A percentile compares a stretch with the other conserved stretches of the same genome.
Conservation (phyloP, 2,888 invertebrate genomes). For the Drosophila lutescens region DNA sequence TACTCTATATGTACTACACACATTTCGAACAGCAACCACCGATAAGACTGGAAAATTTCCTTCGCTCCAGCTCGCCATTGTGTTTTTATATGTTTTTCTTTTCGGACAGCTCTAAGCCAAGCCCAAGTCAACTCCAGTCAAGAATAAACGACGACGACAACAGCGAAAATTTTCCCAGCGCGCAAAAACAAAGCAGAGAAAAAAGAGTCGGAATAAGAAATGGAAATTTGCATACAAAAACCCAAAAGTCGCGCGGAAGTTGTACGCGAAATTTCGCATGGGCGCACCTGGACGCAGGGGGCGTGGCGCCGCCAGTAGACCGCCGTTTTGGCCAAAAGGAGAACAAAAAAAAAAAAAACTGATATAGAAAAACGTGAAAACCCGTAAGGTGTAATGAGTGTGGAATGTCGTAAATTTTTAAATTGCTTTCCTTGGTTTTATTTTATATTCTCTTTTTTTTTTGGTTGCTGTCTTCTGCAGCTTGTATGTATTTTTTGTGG, state of each 20-base stretch:
- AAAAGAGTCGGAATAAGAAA: conserved; percentile 49
- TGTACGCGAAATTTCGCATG: conserved; percentile 73
- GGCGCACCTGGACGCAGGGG: conserved; percentile 62
- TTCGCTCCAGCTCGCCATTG: conserved; percentile 11
- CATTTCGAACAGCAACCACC: conserved; percentile 32
- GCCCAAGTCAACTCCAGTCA: conserved; percentile 40
- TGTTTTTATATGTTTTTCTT: conserved; percentile 34
- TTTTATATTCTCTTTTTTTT: conserved; percentile 28
- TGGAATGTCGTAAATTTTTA: conserved; percentile 77
- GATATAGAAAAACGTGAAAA: conserved; percentile 31
- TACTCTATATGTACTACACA: conserved; percentile 8
- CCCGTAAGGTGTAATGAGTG: conserved; percentile 76
- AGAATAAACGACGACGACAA: conserved; percentile 47
- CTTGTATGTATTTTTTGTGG: conserved; percentile 62
- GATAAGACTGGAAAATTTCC: conserved; percentile 52
- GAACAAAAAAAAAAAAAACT: conserved; percentile 1
- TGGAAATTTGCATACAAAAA: conserved; percentile 73
- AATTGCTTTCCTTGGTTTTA: conserved; percentile 61
- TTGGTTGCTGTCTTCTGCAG: conserved; percentile 50
- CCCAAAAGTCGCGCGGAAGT: conserved; percentile 68
- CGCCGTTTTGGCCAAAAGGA: conserved; percentile 19
- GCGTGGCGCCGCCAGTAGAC: conserved; percentile 52
- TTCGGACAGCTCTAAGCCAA: conserved; percentile 38
- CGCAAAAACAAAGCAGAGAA: conserved; percentile 20
- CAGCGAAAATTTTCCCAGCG: conserved; percentile 40